phyloP scores from a whole-genome alignment of 2,113 vertebrate species.

The Salvelinus namaycush region DNA sequence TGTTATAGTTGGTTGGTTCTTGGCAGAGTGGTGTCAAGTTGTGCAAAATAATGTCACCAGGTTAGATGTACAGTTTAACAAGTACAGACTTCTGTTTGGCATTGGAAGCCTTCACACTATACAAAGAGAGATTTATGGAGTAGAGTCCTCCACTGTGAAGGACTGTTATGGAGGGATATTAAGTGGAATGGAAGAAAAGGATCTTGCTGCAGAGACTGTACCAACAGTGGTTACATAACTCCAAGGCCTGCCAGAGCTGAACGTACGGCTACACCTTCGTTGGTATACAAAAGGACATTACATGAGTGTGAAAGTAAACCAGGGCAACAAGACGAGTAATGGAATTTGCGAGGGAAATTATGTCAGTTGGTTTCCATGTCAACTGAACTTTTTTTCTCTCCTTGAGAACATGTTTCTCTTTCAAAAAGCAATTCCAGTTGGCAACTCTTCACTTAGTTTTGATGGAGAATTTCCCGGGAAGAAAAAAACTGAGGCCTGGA shows the following conservation, averaged over 20 bases:
- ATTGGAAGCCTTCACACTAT: neutral
- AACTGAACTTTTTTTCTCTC: neutral
- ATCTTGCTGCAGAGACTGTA: neutral
- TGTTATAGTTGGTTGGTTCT: too few relatives aligned
- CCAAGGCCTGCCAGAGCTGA: neutral
- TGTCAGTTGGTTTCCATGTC: slow-evolving; percentile 32
- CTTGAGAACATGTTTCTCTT: slow-evolving; percentile 11
- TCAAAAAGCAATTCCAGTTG: neutral
- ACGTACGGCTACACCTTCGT: neutral
- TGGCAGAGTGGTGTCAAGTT: too few relatives aligned
- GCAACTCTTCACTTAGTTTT: slow-evolving; percentile 13
- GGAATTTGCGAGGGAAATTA: slow-evolving; percentile 3
- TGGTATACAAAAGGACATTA: neutral
- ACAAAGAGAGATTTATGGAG: neutral
- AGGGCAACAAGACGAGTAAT: neutral
- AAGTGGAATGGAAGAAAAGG: neutral
- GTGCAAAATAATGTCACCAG: too few relatives aligned
- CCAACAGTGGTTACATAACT: neutral
- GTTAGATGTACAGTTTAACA: neutral
- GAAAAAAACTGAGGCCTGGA: neutral
- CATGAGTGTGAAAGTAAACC: slow-evolving; percentile 10
- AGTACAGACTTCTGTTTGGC: neutral
- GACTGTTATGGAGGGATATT: neutral
- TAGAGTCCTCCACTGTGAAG: neutral
- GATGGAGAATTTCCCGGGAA: slow-evolving; percentile 9